These are phyloP conservation scores for Caenorhabditis becei DNA, from an alignment of 2,888 invertebrate species.

Conservation along the genomic window DNA sequence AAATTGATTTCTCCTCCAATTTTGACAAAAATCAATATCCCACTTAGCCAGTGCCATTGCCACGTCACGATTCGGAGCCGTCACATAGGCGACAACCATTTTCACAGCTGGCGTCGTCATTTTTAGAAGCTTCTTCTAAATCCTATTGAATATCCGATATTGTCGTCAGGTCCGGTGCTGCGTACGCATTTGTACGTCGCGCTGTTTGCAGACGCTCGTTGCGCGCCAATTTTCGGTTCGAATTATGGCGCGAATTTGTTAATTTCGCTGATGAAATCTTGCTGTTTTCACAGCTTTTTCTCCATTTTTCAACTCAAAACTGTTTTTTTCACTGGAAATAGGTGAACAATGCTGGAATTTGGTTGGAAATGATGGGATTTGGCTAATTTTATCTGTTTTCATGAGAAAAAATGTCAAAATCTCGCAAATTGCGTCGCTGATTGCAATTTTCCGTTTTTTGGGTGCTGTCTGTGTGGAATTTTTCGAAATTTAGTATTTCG, in stretches of 20 bases:
- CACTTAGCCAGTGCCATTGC: constrained; percentile 73
- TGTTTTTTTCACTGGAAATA: too few species aligned
- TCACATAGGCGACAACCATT: constrained; percentile 72
- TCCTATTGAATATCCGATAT: neutral
- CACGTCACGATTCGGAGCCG: constrained; percentile 74
- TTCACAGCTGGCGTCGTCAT: constrained; percentile 51
- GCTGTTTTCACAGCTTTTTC: neutral
- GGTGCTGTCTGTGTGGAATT: too few species aligned
- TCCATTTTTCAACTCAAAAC: neutral
- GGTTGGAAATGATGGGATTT: too few species aligned
- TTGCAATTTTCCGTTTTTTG: too few species aligned
- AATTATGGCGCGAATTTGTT: constrained; percentile 20
- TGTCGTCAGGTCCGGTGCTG: neutral
- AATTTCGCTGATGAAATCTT: neutral
- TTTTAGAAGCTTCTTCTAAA: neutral
- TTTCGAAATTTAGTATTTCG: too few species aligned
- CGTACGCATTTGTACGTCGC: constrained; percentile 16
- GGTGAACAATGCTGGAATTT: too few species aligned
- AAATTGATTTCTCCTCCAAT: too few species aligned
- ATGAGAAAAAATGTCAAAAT: too few species aligned
- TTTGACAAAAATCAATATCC: neutral
- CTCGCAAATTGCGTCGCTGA: too few species aligned
- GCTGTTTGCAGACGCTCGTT: constrained; percentile 19
- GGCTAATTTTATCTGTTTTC: too few species aligned
- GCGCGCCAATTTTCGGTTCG: constrained; percentile 49